Base-by-base conservation (phyloP, 2,113 vertebrate species). In the Tringa solitaria region DNA sequence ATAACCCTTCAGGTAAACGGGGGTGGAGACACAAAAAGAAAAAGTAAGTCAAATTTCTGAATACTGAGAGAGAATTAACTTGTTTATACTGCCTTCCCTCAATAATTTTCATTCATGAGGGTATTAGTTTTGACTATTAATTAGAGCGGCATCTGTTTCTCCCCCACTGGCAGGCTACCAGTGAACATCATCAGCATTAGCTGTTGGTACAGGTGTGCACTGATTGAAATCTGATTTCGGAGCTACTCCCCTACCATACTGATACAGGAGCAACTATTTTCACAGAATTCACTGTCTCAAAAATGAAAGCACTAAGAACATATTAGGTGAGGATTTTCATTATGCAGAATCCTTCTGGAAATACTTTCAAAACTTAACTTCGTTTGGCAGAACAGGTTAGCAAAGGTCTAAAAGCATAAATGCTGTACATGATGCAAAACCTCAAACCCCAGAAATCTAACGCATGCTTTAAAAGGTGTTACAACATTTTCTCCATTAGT, bases 191-290 rank as follows among this genome's bases (percentile, higher is more conserved):
- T 28, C 64, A 84, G 41, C 54, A 2, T 86, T 64, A 74, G 57
- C 85, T 85, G 91, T 76, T 74, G 93, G 73, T 79, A 59, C 79
- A 89, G 97, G 77, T 96, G 92, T 72, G 82, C 64, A 83, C 7
- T 8, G 63, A 70, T 2, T 53, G 63, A 54, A 76, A 91, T 88
- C 41, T 82, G 92, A 76, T 95, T 96, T 88, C 65, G 37, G 89
- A 95, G 39, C 59, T 32, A 50, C 17, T 41, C 53, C 33, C 65
- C n/a, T 35, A 69, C 81, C 39, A 18, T 46, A 68, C 65, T 41
- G 26, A 80, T 10, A 35, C 3, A 13, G 4, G 20, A 56, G 81
- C 76, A 87, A 45, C 45, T 30, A 61, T 56, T 69, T 7, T 5
- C 64, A 75, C 61, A 16, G 8, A 10, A 56, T 80, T 70, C 35